Evolutionary conservation across 2,888 invertebrate genomes (phyloP).

Genomic region (Bembecia ichneumoniformis): DNA sequence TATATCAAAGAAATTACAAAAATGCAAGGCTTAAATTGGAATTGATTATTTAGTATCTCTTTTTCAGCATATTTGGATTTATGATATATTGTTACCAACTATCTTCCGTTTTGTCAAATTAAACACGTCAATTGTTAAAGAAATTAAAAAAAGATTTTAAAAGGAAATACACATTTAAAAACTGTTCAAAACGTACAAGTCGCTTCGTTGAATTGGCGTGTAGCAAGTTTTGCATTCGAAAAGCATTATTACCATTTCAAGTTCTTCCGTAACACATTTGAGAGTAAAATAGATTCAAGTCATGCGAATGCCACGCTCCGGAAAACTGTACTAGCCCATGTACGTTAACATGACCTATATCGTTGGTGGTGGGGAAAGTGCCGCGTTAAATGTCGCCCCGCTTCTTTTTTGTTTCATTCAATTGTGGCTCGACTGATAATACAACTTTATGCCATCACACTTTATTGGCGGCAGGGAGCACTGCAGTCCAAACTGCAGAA

Average conservation of each 20-base stretch:
- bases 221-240: background rate
- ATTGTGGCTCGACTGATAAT: conserved; percentile 15
- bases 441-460: too few species aligned
- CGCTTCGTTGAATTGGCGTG: background rate
- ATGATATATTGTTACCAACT: too few species aligned
- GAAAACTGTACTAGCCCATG: conserved; percentile 22
- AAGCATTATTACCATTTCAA: background rate
- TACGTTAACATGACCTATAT: conserved; percentile 40
- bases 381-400: conserved; percentile 29
- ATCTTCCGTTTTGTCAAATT: background rate
- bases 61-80: too few species aligned
- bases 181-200: background rate
- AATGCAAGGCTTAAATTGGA: too few species aligned
- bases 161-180: background rate
- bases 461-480: too few species aligned
- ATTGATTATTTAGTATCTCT: too few species aligned
- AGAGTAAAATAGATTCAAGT: background rate
- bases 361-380: conserved; percentile 15
- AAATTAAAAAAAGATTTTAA: background rate
- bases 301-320: background rate
- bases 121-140: background rate
- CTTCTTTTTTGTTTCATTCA: conserved; percentile 29
- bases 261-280: background rate
- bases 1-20: too few species aligned
- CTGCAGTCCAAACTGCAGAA: too few species aligned